A percentile compares a stretch with the other conserved stretches of the same genome.
These are phyloP conservation scores for Scaptodrosophila lebanonensis DNA, from an alignment of 1,140 invertebrate species.

Conservation along the genomic window DNA sequence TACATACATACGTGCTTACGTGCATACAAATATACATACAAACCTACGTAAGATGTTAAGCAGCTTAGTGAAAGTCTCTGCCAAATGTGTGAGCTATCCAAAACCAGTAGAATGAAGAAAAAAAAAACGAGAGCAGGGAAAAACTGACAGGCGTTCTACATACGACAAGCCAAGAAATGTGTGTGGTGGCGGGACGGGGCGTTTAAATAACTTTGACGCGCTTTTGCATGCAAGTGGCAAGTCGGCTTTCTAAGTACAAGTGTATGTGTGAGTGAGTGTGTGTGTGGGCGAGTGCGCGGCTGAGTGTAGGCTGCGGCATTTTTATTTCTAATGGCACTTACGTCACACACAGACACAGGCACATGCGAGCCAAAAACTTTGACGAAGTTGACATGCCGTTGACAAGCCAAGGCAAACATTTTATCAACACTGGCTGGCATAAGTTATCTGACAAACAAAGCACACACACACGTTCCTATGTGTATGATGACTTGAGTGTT, in stretches of 20 bases:
- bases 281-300: constrained; percentile 3
- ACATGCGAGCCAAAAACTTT: constrained; percentile 39
- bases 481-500: too few species aligned
- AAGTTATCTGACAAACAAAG: constrained; percentile 9
- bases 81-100: constrained; percentile 27
- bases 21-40: neutral
- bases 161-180: neutral
- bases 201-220: constrained; percentile 70
- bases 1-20: too few species aligned
- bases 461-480: constrained; percentile 5
- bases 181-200: constrained; percentile 25
- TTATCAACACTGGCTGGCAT: constrained; percentile 39
- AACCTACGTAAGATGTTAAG: constrained; percentile 37
- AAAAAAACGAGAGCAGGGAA: neutral
- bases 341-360: constrained; percentile 15
- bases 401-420: constrained; percentile 58
- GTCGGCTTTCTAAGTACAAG: too few species aligned
- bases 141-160: constrained; percentile 16
- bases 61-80: constrained; percentile 63
- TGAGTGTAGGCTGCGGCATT: constrained; percentile 41
- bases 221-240: constrained; percentile 33
- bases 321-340: constrained; percentile 48
- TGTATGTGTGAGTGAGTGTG: neutral
- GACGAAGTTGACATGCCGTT: constrained; percentile 42
- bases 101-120: neutral